Conservation (phyloP, 2,888 invertebrate species). For the Apodemia mormo region DNA sequence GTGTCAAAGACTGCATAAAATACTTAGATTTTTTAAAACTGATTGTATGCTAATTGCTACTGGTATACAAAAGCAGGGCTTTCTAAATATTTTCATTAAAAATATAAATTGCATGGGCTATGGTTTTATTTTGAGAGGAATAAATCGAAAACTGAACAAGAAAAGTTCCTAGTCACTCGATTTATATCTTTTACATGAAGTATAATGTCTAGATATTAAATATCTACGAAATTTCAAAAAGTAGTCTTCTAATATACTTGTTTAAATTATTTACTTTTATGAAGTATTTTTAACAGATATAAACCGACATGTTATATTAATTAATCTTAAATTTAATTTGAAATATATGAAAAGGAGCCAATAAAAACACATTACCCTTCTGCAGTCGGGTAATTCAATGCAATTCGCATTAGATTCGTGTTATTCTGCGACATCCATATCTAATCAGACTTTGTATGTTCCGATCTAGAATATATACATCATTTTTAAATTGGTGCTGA, state of each 20-base stretch:
- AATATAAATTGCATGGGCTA: neutral
- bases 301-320: too few species aligned
- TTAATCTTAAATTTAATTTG: too few species aligned
- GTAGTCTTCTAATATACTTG: neutral
- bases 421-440: neutral
- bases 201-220: neutral
- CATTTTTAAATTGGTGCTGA: neutral
- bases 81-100: neutral
- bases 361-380: neutral
- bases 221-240: neutral
- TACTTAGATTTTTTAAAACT: conserved; percentile 28
- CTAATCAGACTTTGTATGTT: neutral
- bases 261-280: neutral
- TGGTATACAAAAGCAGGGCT: neutral
- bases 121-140: neutral
- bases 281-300: too few species aligned
- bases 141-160: neutral
- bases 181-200: neutral
- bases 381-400: neutral
- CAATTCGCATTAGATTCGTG: neutral
- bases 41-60: conserved; percentile 23
- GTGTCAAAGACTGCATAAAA: conserved; percentile 31
- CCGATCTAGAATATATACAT: neutral
- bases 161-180: neutral
- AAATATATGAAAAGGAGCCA: too few species aligned